A percentile compares a stretch with the other conserved stretches of the same genome.
phyloP scores from a whole-genome alignment of 2,113 vertebrate species.

The Theristicus caerulescens region DNA sequence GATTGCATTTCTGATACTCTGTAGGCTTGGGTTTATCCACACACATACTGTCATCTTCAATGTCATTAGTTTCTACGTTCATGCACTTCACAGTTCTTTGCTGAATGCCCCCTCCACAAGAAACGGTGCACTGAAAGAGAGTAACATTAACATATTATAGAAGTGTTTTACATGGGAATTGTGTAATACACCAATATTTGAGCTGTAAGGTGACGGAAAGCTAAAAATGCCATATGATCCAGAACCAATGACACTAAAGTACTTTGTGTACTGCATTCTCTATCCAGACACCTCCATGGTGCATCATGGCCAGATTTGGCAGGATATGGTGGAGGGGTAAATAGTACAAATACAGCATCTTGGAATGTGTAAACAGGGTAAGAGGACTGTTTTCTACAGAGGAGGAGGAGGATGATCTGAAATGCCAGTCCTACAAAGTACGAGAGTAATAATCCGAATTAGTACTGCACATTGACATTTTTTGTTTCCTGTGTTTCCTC shows the following conservation, averaged over 20 bases:
- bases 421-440: background rate
- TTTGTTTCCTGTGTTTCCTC: background rate
- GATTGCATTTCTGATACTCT: conserved; percentile 67
- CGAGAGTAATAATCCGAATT: background rate
- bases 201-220: background rate
- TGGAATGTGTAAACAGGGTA: background rate
- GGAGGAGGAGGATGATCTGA: background rate
- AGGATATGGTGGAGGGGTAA: background rate
- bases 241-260: background rate
- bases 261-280: background rate
- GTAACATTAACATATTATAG: background rate
- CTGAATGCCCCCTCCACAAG: conserved; percentile 77
- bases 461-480: background rate
- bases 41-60: conserved; percentile 56
- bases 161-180: background rate
- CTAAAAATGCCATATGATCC: background rate
- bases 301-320: background rate
- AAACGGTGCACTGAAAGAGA: conserved; percentile 73
- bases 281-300: background rate
- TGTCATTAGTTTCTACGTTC: conserved; percentile 55
- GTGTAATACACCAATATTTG: background rate
- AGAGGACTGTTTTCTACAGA: background rate
- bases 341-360: background rate
- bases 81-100: conserved; percentile 69
- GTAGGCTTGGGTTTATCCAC: conserved; percentile 57